Percentiles rank a stretch among this genome's conserved stretches.
Conservation (phyloP, 2,113 vertebrate species). For the Acanthochromis polyacanthus region DNA sequence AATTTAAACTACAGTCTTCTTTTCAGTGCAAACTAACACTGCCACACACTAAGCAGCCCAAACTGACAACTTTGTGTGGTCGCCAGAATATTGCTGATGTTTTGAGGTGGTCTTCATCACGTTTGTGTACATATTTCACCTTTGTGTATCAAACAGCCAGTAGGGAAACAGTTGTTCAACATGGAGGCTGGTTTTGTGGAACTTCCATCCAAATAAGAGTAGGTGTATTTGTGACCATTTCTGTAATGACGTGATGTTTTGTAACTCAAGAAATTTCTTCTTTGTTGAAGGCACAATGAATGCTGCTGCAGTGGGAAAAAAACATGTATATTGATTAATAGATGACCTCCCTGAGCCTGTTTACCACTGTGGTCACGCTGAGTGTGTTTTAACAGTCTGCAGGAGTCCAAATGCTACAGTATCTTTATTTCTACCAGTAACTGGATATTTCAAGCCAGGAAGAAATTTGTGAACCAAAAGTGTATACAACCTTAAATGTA, state of each 20-base stretch:
- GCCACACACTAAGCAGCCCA: slow-evolving; percentile 25
- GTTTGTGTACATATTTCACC: neutral
- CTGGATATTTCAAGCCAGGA: neutral
- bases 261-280: neutral
- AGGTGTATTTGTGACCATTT: neutral
- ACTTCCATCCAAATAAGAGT: too few relatives aligned
- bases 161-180: neutral
- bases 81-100: neutral
- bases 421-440: neutral
- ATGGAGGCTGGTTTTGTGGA: neutral
- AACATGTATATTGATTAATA: neutral
- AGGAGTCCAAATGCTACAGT: neutral
- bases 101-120: slow-evolving; percentile 2
- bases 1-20: slow-evolving; percentile 13
- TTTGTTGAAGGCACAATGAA: slow-evolving; percentile 6
- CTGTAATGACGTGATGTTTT: neutral
- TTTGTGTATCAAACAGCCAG: slow-evolving; percentile 2
- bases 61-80: neutral
- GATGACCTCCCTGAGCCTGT: neutral
- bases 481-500: neutral
- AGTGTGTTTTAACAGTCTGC: neutral
- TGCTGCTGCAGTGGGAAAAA: neutral
- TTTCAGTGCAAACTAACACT: neutral
- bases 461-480: neutral
- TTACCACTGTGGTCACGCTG: neutral